Base-by-base conservation (phyloP, 2,113 vertebrate species). In the Hydropotes inermis region DNA sequence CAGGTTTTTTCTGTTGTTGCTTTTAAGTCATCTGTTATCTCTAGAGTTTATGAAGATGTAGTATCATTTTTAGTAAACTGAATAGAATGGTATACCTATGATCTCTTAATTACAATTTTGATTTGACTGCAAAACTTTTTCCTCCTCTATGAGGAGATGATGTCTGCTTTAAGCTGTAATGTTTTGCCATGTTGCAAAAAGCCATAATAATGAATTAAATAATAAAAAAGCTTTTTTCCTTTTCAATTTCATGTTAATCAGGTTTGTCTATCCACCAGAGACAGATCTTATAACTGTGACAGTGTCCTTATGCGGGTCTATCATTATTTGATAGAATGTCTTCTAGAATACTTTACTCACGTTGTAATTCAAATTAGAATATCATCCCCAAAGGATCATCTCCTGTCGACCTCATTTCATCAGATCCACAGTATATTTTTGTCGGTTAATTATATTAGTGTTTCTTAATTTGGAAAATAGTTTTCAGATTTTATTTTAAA, bases 81-180 rank as follows among this genome's bases (percentile, higher is more conserved):
- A 96, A 79, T 94, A 97, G 93, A 97, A 95, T 76, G 50, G 95
- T 98, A 97, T 98, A 98, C 97, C 98, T 98, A 82, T 98, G 98
- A 98, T 89, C 98, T 97, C 89, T 98, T 98, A 94, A 87, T 97
- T 97, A 96, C 0, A 70, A 84, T 98, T 98, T 98, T 99, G 97
- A 98, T 98, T 98, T 99, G 99, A 99, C 99, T 99, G 99, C 99
- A 99, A 99, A 99, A 99, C 98, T 98, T 97, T 97, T 99, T 98
- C 98, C 99, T 99, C 99, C 99, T 99, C 99, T 98, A 70, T 99
- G 99, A 99, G 99, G 99, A 99, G 99, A 99, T 98, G 99, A 99
- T 98, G 98, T 99, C 98, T 99, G 98, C 99, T 99, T 99, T 98
- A 98, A 99, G 99, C 99, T 99, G 99, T 99, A 99, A 99, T 99